Evolutionary conservation across 1,140 invertebrate species (phyloP).

Genomic region (Sycophaga agraensis): DNA sequence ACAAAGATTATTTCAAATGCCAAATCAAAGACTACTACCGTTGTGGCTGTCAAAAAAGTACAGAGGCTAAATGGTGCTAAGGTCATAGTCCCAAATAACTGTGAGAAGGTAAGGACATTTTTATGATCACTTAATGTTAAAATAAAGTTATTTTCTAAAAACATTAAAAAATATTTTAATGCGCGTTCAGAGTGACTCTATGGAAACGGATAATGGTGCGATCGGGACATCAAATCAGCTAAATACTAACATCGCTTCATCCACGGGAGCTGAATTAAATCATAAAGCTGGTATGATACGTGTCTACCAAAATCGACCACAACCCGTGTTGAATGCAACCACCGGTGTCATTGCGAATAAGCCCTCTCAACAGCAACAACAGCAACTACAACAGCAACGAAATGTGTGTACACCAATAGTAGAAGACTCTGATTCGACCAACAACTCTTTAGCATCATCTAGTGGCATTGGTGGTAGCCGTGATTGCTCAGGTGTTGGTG

Average conservation of each 20-base stretch:
- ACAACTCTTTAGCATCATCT: slow-evolving; percentile 62
- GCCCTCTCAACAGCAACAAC: slow-evolving; percentile 17
- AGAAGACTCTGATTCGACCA: slow-evolving; percentile 63
- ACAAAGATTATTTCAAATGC: slow-evolving; percentile 44
- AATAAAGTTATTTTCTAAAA: too few species aligned
- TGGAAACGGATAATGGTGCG: slow-evolving; percentile 43
- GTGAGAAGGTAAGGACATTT: slow-evolving; percentile 47
- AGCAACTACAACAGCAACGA: slow-evolving; percentile 33
- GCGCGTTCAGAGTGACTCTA: slow-evolving; percentile 46
- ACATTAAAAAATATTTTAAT: too few species aligned
- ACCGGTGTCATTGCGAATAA: slow-evolving; percentile 40
- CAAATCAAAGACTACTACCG: slow-evolving; percentile 54
- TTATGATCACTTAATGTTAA: too few species aligned
- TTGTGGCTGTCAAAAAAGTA: slow-evolving; percentile 52
- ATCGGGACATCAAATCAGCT: neutral
- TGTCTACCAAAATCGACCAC: slow-evolving; percentile 33
- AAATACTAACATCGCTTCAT: neutral
- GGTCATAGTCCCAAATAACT: slow-evolving; percentile 54
- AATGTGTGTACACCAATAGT: slow-evolving; percentile 49
- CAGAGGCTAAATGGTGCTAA: slow-evolving; percentile 57
- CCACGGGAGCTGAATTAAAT: neutral
- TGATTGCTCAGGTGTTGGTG: slow-evolving; percentile 51
- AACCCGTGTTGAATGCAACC: neutral
- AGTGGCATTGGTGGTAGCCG: slow-evolving; percentile 59
- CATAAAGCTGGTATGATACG: slow-evolving; percentile 47